Conservation (phyloP, 2,888 invertebrate genomes). For the Lumbricus terrestris region DNA sequence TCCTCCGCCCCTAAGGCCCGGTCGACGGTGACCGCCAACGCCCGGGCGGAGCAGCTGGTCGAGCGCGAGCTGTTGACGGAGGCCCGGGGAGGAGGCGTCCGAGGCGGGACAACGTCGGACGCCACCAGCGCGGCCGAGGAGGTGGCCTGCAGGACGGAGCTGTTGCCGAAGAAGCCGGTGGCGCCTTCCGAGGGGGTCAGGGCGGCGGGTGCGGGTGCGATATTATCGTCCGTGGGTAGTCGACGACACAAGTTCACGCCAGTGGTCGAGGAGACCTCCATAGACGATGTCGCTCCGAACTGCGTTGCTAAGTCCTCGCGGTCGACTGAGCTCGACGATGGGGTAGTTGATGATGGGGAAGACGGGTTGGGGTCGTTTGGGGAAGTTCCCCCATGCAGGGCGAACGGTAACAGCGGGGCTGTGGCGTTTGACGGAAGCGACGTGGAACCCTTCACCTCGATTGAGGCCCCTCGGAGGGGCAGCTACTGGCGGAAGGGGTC, state of each 20-base stretch:
- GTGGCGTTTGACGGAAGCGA: background rate
- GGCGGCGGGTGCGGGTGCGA: background rate
- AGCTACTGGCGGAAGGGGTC: conserved; percentile 11
- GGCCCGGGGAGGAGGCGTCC: background rate
- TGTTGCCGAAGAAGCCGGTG: conserved; percentile 22
- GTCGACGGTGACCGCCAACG: background rate
- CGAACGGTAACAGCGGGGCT: background rate
- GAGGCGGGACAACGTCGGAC: conserved; percentile 24
- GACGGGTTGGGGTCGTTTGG: background rate
- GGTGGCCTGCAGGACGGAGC: conserved; percentile 26
- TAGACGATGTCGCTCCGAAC: conserved; percentile 47
- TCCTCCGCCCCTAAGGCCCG: conserved; percentile 22
- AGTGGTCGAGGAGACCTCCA: conserved; percentile 45
- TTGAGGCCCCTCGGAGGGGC: background rate
- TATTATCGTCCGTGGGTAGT: background rate
- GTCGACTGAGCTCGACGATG: background rate
- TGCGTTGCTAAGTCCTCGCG: background rate
- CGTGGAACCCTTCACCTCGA: background rate
- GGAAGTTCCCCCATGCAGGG: background rate
- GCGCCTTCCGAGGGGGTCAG: background rate
- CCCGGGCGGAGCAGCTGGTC: background rate
- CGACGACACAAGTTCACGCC: background rate
- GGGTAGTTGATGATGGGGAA: background rate
- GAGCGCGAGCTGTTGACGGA: background rate
- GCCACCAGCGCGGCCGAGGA: conserved; percentile 29